Evolutionary conservation across 2,113 vertebrate species (phyloP), one percentile per base, ranked within the genome.

Genomic region (Petrocephalus microphthalmus): DNA sequence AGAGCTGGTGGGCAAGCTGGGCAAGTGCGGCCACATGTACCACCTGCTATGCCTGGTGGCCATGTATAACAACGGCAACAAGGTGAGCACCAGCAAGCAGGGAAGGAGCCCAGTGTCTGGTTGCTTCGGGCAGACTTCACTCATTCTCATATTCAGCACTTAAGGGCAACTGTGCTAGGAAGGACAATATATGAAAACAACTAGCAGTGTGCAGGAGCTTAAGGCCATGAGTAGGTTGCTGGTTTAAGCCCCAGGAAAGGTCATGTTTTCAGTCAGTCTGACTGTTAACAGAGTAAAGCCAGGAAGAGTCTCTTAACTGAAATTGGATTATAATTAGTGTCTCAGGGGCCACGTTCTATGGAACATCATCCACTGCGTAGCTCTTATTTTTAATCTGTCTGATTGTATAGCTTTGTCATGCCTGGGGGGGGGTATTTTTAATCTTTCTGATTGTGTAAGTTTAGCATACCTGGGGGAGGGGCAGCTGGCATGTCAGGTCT

Each of bases 61-160:
- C 94, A 98, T 99, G 98, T 99, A 99, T 95, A 97, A 96, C 95
- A 99, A 97, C 2, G 97, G 97, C 92, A 98, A 97, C 93, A 98
- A 97, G 97, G 97, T 97, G 93, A 92, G 92, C 89, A 7, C 1
- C 25, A 1, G 25, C 0, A 29, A 1, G 10, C n/a, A 29, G 60
- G 10, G 57, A n/a, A 67, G n/a, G 60, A 29, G 60, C n/a, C 60
- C 60, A 67, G n/a, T 25, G 60, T 64, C n/a, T n/a, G 11, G 60
- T 29, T n/a, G 3, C 29, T 3, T 29, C 60, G 29, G 60, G 8
- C n/a, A 13, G 10, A 67, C 25, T 11, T 64, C 57, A 64, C 60
- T 29, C 60, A 13, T n/a, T 13, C 25, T 67, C 2, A 78, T 42
- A 29, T 37, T 74, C 11, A 37, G 67, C 67, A 37, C 25, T 29